Base-by-base conservation (phyloP, 2,888 invertebrate species). In the Amblyjoppa fuscipennis region DNA sequence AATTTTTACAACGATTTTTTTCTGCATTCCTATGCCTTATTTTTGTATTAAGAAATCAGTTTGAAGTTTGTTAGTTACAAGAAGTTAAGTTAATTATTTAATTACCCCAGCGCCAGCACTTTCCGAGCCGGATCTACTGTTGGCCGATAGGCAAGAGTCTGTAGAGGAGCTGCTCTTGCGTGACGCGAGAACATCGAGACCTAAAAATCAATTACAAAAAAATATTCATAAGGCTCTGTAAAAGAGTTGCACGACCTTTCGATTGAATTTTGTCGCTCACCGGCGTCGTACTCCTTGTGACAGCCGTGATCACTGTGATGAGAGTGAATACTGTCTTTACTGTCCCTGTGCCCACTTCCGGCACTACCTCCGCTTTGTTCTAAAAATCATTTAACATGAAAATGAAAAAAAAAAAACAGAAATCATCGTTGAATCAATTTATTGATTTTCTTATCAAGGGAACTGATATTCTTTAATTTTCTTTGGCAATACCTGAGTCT, bases 81-180 rank as follows among this genome's bases (percentile, higher is more conserved):
- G 13, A 16, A 49, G 16, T 16, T 49, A 4, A 16, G 45, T 49
- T 49, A 16, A 49, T 49, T 49, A 49, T 49, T 49, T 16, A 16
- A 88, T 90, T 90, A 94, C 94, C 90, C 93, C 94, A 70, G 93
- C 94, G 69, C 94, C 94, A 70, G 95, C 95, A 88, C 95, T 94
- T 76, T 94, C 95, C 59, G 95, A 95, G 28, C 95, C 95, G 2
- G 96, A 96, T 83, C 95, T 94, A 88, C 95, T 95, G 88, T 96
- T 95, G 51, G 95, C 95, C 4, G 96, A 96, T 51, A 96, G 92
- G 90, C 96, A 96, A 51, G 96, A 96, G 85, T 96, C 96, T 5
- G 96, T 96, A 0, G 96, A 96, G 61, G 96, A 96, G 88, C 96
- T 96, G 91, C 95, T 96, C 92, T 96, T 95, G 34, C 96, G 94